Base-by-base conservation (phyloP, 2,888 invertebrate species). In the Lasioglossum calceatum region DNA sequence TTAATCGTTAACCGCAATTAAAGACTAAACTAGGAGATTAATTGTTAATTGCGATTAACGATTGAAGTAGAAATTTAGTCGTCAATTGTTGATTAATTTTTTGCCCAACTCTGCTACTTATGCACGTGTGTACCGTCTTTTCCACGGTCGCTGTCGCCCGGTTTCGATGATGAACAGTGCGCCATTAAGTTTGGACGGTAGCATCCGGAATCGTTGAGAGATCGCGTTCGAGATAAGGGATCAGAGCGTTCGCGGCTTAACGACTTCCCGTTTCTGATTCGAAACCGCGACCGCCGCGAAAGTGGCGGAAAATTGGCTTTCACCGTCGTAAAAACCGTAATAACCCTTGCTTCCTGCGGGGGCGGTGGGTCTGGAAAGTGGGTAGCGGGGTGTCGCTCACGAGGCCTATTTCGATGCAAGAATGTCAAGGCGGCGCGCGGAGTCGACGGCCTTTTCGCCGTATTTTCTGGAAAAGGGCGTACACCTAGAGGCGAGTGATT, bases 381-480 rank as follows among this genome's bases (percentile, higher is more conserved):
- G 47, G n/a, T 12, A n/a, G 54, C 12, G 58, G 58, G 58, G 58
- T 58, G n/a, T n/a, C n/a, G 10, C 5, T 36, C 19, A 8, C 36
- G 78, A 58, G 77, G 71, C 79, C 86, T 89, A 88, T 89, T 88
- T 88, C 79, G 77, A 87, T 77, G 54, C 77, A 67, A 81, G 89
- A 81, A 81, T 86, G 86, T 85, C 88, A 84, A 81, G 81, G 67
- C 75, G 74, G 58, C 14, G n/a, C n/a, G 58, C 54, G 67, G 71
- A 74, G 85, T 81, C 87, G 87, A 78, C 88, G 89, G 87, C 89
- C 86, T 90, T 88, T 90, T 82, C 85, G 87, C 81, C 84, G 84
- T 86, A 84, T 82, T 87, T 82, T 86, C 87, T 85, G 84, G 89
- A 82, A 91, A 91, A 91, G 89, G 89, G 86, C 89, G 91, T 81